Evolutionary conservation across 2,113 vertebrate species (phyloP), one percentile per base, ranked within the genome.

Genomic region (Excalfactoria chinensis): DNA sequence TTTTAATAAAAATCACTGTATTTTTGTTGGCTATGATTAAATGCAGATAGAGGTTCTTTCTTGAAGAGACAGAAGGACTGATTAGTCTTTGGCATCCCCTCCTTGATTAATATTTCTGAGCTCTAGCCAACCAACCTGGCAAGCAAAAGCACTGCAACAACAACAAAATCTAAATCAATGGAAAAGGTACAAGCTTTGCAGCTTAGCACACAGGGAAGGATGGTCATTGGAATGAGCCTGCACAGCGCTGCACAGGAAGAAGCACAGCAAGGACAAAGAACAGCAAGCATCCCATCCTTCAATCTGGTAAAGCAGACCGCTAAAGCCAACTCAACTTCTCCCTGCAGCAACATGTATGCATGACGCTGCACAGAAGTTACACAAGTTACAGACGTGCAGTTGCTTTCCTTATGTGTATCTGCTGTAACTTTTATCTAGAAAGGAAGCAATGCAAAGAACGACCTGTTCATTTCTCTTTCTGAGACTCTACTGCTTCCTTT

Each of bases 61-160:
- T 53, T 60, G 51, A 84, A 73, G 49, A 85, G 28, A 76, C 67
- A 26, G 51, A 53, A 77, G 40, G 35, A 51, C 71, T 77, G 37
- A 94, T 67, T 16, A 82, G 48, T 60, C 84, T 89, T 70, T 96
- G 81, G 88, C 74, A 94, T 6, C n/a, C 25, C 43, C 26, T 88
- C 53, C 67, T 66, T 58, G 46, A 56, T 69, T 71, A 94, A 30
- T 41, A 41, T 28, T 60, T 93, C 67, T 79, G 63, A 48, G 44
- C 17, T 83, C 26, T 8, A 73, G 92, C 94, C 91, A 95, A 76
- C 21, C 25, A 94, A 76, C 34, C 81, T 84, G 77, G 77, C 86
- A 96, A 89, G 32, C 67, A 92, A 82, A 92, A 72, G 53, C 59
- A 82, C 63, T 70, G 81, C 84, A 93, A 89, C n/a, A 69, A 73